Conservation (phyloP, 1,140 invertebrate species). For the Achroia grisella region DNA sequence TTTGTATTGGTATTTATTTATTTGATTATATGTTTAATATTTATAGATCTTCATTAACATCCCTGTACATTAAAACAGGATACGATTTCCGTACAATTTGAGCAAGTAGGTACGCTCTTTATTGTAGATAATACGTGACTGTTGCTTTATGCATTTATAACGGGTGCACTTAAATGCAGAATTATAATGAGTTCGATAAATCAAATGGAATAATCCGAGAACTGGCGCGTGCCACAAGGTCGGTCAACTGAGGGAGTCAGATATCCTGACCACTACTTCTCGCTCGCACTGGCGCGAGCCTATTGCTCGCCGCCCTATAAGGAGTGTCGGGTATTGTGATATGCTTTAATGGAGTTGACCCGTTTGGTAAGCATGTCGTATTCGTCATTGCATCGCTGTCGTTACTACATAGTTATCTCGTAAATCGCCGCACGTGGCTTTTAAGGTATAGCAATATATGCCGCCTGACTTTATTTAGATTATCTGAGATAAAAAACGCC, state of each 20-base stretch:
- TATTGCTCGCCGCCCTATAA: conserved; percentile 25
- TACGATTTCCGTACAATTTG: not conserved
- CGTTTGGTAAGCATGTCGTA: conserved; percentile 21
- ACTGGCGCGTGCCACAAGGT: conserved; percentile 67
- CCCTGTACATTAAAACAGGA: not conserved
- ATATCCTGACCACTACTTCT: conserved; percentile 32
- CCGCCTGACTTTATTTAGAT: conserved; percentile 59
- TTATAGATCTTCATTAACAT: too few relatives aligned
- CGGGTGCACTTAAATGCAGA: not conserved
- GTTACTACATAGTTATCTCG: conserved; percentile 22
- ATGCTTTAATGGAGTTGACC: conserved; percentile 30
- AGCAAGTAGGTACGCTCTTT: not conserved
- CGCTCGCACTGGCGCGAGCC: conserved; percentile 26
- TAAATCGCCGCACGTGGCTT: conserved; percentile 35
- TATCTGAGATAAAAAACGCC: not conserved
- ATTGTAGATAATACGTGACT: not conserved
- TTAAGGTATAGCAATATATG: conserved; percentile 42
- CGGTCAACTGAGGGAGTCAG: conserved; percentile 45
- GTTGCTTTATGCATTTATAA: not conserved
- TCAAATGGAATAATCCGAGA: conserved; percentile 41
- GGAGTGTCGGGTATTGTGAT: conserved; percentile 25
- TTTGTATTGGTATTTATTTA: too few relatives aligned
- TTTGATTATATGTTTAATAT: too few relatives aligned
- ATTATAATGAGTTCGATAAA: conserved; percentile 42
- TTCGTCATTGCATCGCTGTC: conserved; percentile 41